Evolutionary conservation across 2,797 vertebrate genomes (phyloP).

Genomic region (Uromys caudimaculatus): DNA sequence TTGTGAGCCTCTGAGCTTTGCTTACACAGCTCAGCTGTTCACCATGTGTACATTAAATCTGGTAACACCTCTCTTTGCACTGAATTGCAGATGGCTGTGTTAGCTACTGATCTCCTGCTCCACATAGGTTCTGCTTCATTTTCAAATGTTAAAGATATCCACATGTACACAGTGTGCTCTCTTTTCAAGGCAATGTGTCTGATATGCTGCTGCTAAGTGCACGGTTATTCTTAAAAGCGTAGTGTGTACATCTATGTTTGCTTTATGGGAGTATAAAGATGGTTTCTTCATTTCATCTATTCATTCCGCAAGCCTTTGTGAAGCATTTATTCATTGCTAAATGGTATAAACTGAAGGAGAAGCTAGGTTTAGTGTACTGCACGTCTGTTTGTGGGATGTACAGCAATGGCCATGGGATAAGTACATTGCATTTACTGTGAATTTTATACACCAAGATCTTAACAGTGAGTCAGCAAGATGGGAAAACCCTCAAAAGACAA

Average conservation of each 20-base stretch:
- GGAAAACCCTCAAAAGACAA: not conserved
- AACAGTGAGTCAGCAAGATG: not conserved
- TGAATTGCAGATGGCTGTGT: constrained; percentile 31
- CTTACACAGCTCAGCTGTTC: constrained; percentile 30
- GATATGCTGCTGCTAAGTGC: not conserved
- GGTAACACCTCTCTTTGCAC: not conserved
- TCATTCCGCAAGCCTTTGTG: not conserved
- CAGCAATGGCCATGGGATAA: not conserved
- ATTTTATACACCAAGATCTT: not conserved
- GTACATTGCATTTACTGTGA: not conserved
- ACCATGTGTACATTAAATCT: constrained; percentile 45
- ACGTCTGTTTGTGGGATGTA: not conserved
- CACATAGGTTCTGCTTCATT: constrained; percentile 5
- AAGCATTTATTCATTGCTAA: not conserved
- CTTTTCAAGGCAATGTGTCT: not conserved
- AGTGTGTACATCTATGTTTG: not conserved
- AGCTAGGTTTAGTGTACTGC: not conserved
- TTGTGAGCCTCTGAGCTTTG: not conserved
- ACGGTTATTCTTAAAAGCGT: not conserved
- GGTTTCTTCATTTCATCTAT: not conserved
- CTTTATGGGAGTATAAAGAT: not conserved
- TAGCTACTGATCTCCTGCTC: not conserved
- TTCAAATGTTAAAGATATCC: constrained; percentile 24
- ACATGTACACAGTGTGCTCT: not conserved
- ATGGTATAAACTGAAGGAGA: not conserved